Base-by-base conservation (phyloP, 2,888 invertebrate genomes). In the Oconnorella tubifera region DNA sequence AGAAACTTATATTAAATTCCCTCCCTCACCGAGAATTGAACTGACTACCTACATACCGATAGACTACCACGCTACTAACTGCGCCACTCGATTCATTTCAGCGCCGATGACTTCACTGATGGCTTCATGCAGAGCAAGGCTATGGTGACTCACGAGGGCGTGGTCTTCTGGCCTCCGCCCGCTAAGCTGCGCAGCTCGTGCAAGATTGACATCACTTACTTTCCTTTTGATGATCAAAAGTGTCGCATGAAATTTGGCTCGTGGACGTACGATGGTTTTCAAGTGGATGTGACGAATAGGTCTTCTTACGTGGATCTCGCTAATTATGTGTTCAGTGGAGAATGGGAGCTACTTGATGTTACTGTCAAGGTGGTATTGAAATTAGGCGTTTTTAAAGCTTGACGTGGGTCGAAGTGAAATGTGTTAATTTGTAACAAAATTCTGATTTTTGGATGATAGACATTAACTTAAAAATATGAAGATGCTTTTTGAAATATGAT, bases 111-210 rank as follows among this genome's bases (percentile, higher is more conserved):
- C 75, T 86, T 85, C 75, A 85, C 85, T 0, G 80, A 82, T 1
- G 85, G 85, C 1, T 86, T 85, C 75, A 85, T 86, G 85, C 83
- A 84, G 65, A 84, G 84, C 62, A 82, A 85, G 65, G 86, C 86
- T 1, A 85, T 86, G 85, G 84, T 85, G 10, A 74, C 79, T n/a
- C 75, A 76, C 65, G 78, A 82, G 59, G 86, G 86, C 6, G 83
- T 81, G 40, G 85, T 86, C 1, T 86, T 86, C 75, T 86, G 86
- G 86, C 85, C 85, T 0, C 86, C 86, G 1, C 86, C 86, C 3
- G 85, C 86, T 33, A 85, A 85, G 72, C 82, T 86, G 61, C 78
- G 85, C 50, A 83, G 83, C 66, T 85, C 85, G 4, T 86, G 86
- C 73, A 85, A 84, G 69, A 84, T 86, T 23, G 82, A 83, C 71